These are phyloP conservation scores for Pogonognathellus flavescens DNA, from an alignment of 1,140 invertebrate species.

Conservation along the genomic window DNA sequence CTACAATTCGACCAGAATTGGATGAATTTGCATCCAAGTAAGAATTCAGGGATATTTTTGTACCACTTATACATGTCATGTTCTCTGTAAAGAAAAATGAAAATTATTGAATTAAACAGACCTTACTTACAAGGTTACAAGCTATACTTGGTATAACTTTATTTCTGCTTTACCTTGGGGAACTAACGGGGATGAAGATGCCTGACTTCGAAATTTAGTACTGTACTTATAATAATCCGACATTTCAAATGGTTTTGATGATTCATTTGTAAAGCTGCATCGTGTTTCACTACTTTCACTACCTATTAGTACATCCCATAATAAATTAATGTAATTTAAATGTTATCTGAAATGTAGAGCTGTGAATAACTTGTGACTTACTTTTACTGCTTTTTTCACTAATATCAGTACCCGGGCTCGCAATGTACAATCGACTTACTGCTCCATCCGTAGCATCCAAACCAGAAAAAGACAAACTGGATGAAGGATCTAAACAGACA, in stretches of 20 bases:
- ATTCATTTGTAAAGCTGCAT: slow-evolving; percentile 53
- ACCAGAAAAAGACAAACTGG: not conserved
- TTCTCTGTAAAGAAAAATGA: not conserved
- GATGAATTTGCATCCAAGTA: not conserved
- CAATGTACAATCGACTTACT: slow-evolving; percentile 33
- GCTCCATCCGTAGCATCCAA: not conserved
- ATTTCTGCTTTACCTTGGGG: not conserved
- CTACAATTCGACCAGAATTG: not conserved
- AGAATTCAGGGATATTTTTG: not conserved
- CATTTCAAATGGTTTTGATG: slow-evolving; percentile 64
- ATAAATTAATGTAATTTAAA: slow-evolving; percentile 3
- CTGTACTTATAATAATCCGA: slow-evolving; percentile 65
- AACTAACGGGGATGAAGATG: not conserved
- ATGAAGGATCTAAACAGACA: not conserved
- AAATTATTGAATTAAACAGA: not conserved
- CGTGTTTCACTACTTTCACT: slow-evolving; percentile 58
- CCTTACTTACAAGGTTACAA: not conserved
- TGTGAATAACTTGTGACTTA: slow-evolving; percentile 32
- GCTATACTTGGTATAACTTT: not conserved
- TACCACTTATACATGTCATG: not conserved
- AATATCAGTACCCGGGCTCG: slow-evolving; percentile 52
- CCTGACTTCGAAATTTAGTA: slow-evolving; percentile 53
- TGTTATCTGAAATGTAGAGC: not conserved
- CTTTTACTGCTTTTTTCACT: slow-evolving; percentile 56
- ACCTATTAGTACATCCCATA: slow-evolving; percentile 54